Evolutionary conservation across 2,797 vertebrate species (phyloP).

Genomic region (Cossypha dichroa): DNA sequence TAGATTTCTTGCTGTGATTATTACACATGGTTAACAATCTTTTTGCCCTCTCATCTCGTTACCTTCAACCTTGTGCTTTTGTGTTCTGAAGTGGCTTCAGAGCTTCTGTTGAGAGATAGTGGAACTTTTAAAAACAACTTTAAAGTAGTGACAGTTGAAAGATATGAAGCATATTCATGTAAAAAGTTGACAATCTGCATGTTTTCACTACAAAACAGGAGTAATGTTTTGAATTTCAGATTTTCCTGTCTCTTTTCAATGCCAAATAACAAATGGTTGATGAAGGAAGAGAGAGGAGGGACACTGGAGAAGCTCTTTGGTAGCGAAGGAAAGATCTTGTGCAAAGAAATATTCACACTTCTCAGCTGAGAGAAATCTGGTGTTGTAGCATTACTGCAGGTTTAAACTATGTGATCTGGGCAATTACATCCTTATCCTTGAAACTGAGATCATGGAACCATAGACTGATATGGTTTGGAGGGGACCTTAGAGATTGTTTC

Average conservation of each 20-base stretch:
- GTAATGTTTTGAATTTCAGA: not conserved
- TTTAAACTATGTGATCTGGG: rapidly evolving
- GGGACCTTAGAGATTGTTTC: too few species aligned
- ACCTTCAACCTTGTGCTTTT: not conserved
- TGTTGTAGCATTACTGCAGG: not conserved
- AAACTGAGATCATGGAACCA: not conserved
- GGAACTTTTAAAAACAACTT: not conserved
- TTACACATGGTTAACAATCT: not conserved
- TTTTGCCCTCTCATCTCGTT: not conserved
- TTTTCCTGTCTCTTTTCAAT: not conserved
- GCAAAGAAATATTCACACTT: too few species aligned
- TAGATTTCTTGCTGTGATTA: not conserved
- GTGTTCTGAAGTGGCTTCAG: not conserved
- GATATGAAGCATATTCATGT: rapidly evolving
- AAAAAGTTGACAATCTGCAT: not conserved
- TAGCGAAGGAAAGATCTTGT: not conserved
- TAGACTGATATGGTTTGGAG: not conserved
- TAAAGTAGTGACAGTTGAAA: not conserved
- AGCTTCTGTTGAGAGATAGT: not conserved
- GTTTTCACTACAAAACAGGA: not conserved
- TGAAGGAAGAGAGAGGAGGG: not conserved
- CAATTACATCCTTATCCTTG: not conserved
- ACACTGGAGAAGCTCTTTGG: not conserved
- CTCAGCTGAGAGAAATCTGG: not conserved
- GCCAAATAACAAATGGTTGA: not conserved